Conservation (phyloP, 2,113 vertebrate species). For the Cryptomyrus ogoouensis region DNA sequence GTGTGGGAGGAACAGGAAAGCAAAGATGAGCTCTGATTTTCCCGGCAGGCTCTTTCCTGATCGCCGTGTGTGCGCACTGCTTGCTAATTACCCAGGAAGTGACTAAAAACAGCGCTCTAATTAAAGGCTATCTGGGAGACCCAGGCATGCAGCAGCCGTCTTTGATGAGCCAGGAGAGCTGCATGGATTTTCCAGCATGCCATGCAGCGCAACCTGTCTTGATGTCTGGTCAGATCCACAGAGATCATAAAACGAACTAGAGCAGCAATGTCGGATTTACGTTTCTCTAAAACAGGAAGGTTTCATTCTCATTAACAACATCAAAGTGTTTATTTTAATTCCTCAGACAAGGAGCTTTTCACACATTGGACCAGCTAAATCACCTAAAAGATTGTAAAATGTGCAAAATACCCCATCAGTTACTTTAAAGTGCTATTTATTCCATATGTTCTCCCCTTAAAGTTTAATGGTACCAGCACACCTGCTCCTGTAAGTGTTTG, state of each 20-base stretch:
- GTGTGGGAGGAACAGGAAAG: not conserved
- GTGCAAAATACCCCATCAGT: not conserved
- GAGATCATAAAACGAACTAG: not conserved
- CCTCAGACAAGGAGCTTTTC: not conserved
- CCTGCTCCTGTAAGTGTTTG: not conserved
- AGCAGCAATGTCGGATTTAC: not conserved
- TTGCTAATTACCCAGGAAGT: constrained; percentile 7
- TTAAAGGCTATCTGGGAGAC: not conserved
- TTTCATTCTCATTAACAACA: not conserved
- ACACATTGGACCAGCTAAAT: not conserved
- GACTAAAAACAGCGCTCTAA: constrained; percentile 7
- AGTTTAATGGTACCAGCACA: not conserved
- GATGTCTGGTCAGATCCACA: not conserved
- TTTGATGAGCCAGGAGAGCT: constrained; percentile 8
- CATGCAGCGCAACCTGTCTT: not conserved
- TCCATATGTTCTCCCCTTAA: not conserved
- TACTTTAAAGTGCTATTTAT: not conserved
- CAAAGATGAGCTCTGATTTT: not conserved
- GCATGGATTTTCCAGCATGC: constrained; percentile 10
- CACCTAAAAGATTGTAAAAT: not conserved
- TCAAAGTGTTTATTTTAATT: not conserved
- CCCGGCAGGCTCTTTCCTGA: not conserved
- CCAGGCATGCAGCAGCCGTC: not conserved
- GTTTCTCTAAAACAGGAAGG: not conserved
- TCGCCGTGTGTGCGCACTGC: not conserved